Conservation (phyloP, 2,797 vertebrate genomes). For the Gymnodraco acuticeps region DNA sequence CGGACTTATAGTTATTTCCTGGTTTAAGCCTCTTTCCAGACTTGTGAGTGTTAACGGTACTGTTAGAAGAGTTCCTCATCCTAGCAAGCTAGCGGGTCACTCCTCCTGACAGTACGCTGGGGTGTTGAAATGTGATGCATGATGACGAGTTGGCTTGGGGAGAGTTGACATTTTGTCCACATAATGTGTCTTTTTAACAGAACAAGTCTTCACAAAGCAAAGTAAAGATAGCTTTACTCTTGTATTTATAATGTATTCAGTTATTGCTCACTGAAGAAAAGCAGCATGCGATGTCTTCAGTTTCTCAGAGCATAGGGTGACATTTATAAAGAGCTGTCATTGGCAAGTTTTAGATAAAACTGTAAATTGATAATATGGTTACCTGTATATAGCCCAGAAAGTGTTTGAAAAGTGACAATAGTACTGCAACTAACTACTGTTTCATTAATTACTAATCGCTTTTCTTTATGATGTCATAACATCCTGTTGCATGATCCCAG, state of each 20-base stretch:
- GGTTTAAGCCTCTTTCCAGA: neutral
- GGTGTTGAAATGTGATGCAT: neutral
- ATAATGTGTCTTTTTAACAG: neutral
- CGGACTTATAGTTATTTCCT: neutral
- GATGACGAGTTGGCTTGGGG: conserved; percentile 2
- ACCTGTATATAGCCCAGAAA: neutral
- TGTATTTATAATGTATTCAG: conserved; percentile 39
- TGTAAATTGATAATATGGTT: neutral
- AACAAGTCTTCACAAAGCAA: neutral
- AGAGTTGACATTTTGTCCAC: neutral
- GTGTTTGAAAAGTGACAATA: neutral
- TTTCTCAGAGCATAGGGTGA: conserved; percentile 12
- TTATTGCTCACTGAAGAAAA: conserved; percentile 4
- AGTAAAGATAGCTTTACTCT: neutral
- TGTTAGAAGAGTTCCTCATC: conserved; percentile 26
- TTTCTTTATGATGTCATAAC: neutral
- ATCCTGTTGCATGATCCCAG: neutral
- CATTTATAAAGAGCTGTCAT: conserved; percentile 1
- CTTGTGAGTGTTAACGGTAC: no score
- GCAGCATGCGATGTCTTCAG: conserved; percentile 1
- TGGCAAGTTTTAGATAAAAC: neutral
- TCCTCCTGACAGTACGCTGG: conserved; percentile 25
- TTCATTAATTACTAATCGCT: neutral
- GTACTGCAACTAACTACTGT: neutral
- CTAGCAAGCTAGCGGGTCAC: conserved; percentile 39